These are phyloP conservation scores for Polyommatus icarus DNA, from an alignment of 2,888 invertebrate genomes.

Conservation along the genomic window DNA sequence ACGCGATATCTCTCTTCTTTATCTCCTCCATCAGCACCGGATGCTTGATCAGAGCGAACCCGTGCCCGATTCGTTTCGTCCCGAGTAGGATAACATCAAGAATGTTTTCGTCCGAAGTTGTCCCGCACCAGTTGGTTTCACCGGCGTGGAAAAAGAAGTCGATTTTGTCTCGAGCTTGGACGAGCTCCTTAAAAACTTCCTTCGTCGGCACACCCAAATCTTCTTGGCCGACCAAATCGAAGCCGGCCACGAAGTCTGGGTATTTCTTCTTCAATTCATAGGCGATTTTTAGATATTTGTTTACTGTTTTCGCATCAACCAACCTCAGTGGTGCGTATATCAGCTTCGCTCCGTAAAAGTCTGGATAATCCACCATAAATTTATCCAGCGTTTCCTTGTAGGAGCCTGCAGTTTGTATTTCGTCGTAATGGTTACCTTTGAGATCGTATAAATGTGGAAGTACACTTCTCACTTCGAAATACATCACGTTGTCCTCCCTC, in stretches of 20 bases:
- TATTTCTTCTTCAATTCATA: constrained; percentile 69
- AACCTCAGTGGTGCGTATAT: constrained; percentile 84
- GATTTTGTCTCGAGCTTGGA: constrained; percentile 69
- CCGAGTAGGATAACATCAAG: constrained; percentile 87
- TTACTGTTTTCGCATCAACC: constrained; percentile 61
- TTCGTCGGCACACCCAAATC: constrained; percentile 83
- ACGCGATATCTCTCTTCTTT: constrained; percentile 81
- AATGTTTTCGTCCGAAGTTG: constrained; percentile 85
- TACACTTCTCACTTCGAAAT: constrained; percentile 84
- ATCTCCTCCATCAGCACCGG: constrained; percentile 82
- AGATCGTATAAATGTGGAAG: constrained; percentile 84
- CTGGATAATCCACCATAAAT: constrained; percentile 81
- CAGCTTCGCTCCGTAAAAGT: constrained; percentile 84
- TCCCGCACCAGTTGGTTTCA: constrained; percentile 88
- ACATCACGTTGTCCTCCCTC: constrained; percentile 85
- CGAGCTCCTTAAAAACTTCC: constrained; percentile 79
- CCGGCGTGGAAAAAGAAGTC: constrained; percentile 90
- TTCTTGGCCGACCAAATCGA: constrained; percentile 91
- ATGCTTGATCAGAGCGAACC: constrained; percentile 86
- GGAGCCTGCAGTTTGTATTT: constrained; percentile 75
- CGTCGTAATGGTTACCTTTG: constrained; percentile 78
- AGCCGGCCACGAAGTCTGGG: constrained; percentile 87
- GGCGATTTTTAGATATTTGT: constrained; percentile 70
- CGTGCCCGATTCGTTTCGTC: constrained; percentile 88
- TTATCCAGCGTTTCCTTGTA: constrained; percentile 79